Conservation (phyloP, 2,888 invertebrate genomes). For the Synergus itoensis region DNA sequence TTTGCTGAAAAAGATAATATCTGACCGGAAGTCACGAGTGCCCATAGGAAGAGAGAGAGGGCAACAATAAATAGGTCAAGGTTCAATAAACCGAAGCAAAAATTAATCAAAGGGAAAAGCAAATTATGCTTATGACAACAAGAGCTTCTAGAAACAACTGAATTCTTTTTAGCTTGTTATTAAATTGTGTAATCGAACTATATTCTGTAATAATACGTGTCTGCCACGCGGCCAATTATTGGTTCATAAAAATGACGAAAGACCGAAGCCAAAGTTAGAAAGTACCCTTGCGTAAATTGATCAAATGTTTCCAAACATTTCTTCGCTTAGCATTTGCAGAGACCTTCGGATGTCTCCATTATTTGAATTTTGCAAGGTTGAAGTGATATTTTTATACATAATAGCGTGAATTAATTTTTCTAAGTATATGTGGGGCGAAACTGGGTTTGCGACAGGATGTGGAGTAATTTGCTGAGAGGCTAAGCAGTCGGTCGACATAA, state of each 20-base stretch:
- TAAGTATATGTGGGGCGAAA: background rate
- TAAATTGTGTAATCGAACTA: background rate
- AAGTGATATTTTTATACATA: background rate
- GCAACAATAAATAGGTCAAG: conserved; percentile 44
- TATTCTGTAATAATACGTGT: conserved; percentile 25
- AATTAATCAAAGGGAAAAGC: background rate
- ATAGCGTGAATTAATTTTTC: background rate
- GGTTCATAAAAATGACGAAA: background rate
- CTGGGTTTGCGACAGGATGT: background rate
- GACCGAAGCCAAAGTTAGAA: background rate
- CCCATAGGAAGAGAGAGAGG: background rate
- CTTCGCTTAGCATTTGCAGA: background rate
- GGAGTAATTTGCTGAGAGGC: conserved; percentile 20
- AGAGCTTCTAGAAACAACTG: background rate
- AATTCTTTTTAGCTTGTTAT: conserved; percentile 2
- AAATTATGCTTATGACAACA: background rate
- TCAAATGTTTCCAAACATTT: background rate
- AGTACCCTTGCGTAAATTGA: background rate
- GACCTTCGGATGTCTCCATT: background rate
- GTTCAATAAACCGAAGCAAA: background rate
- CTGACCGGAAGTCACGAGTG: conserved; percentile 17
- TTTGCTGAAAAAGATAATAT: background rate
- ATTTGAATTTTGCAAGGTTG: background rate
- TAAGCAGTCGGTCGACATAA: conserved; percentile 23
- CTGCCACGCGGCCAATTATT: conserved; percentile 25